Base-by-base conservation (phyloP, 1,140 invertebrate genomes). In the Bathynomus jamesi region DNA sequence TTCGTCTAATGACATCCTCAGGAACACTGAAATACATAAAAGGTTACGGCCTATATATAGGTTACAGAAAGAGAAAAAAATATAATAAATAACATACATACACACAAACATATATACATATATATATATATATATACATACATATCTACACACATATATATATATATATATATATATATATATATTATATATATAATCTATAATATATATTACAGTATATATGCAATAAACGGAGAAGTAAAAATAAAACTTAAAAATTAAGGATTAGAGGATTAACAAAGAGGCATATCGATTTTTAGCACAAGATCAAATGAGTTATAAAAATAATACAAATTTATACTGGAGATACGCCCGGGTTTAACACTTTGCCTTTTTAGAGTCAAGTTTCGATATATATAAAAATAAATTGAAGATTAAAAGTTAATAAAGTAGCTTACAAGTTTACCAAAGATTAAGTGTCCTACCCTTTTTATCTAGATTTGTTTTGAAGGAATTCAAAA, bases 81-180 rank as follows among this genome's bases (percentile, higher is more conserved):
- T n/a, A n/a, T n/a, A n/a, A n/a, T n/a, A n/a, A n/a, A n/a, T n/a
- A n/a, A n/a, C n/a, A n/a, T n/a, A n/a, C n/a, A 60, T 60, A 60
- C 25, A 60, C 25, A 60, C 25, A 63, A 24, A 63, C 27, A 63
- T 63, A 21, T 63, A 63, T 63, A 63, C 27, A 63, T 63, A 21
- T 63, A 62, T 24, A 21, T 63, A 63, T 63, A 63, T 63, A 63
- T 24, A 63, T 63, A 24, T 4, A 63, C 27, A 63, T 63, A 63
- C 27, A 63, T 63, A 63, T 63, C n/a, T 63, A 63, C 27, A 63
- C 27, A 63, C 27, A 63, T 63, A 63, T 63, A 63, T 63, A 63
- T 63, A 63, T 63, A 63, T 63, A 63, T 63, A 63, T 63, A 63
- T 63, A 63, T 63, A 63, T 63, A 63, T 63, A 63, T 63, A 63